Evolutionary conservation across 2,888 invertebrate species (phyloP), one percentile per base, ranked within the genome.

Genomic region (Ennomos quercinarius): DNA sequence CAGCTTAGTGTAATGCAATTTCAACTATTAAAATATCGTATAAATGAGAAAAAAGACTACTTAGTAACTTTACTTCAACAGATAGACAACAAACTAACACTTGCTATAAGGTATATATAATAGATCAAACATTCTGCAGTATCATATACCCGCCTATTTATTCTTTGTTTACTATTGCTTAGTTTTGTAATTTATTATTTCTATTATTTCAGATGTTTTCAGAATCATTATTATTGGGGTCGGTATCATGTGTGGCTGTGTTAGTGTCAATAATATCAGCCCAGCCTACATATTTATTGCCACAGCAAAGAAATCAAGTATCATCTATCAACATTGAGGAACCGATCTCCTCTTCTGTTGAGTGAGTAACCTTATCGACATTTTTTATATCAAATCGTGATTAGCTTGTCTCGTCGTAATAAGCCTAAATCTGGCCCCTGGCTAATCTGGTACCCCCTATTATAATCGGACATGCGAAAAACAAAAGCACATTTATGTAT

Each of bases 301-400:
- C 75, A 12, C 73, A 76, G 52, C 72, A 43, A 50, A 61, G 57
- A 57, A 64, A 39, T 46, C 57, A 63, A 35, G 36, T 2, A 17
- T 46, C 43, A 13, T 27, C 54, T 9, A 10, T 59, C 6, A 61
- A 43, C 38, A 9, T 49, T 44, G 39, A 48, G 11, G 53, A 52
- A 50, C 11, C 49, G 2, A 36, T 38, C 10, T 35, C 51, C 10
- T 43, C 61, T 10, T 43, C 65, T 13, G 39, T 60, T 45, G 57
- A 63, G 67, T 67, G 61, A 65, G 67, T 64, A 34, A 35, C n/a
- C 10, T 17, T 27, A 27, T 27, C 27, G 0, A 27, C 4, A 27
- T 6, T 6, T 6, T 6, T 27, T 27, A 27, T 5, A 27, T 27
- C 6, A 27, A 6, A 4, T 27, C 0, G 5, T 1, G 17, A 17